Evolutionary conservation across 2,888 invertebrate genomes (phyloP).

Genomic region (Pyrochroa serraticornis): DNA sequence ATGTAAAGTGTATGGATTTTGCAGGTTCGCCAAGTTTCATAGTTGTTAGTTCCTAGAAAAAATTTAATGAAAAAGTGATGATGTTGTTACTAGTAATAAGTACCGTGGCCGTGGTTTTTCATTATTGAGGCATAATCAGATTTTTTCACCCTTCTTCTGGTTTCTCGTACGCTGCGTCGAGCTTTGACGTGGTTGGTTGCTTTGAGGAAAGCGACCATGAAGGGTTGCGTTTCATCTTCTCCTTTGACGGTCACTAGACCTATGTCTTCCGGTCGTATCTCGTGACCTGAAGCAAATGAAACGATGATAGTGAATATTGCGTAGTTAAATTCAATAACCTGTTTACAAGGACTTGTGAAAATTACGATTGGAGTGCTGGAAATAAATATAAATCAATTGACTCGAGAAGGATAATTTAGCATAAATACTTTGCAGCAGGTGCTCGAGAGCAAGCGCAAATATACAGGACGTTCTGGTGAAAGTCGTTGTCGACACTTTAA

Average conservation of each 20-base stretch:
- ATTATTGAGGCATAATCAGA: constrained; percentile 57
- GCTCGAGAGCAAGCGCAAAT: no score
- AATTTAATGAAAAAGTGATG: background rate
- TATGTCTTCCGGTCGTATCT: constrained; percentile 83
- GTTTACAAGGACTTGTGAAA: background rate
- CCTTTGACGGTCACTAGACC: constrained; percentile 80
- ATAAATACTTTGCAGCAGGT: no score
- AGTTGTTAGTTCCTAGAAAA: background rate
- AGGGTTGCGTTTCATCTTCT: constrained; percentile 85
- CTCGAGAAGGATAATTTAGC: no score
- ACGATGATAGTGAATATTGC: background rate
- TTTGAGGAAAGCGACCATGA: constrained; percentile 89
- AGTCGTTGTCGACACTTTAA: no score
- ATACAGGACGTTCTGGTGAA: no score
- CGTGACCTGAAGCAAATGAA: constrained; percentile 66
- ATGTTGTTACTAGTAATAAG: background rate
- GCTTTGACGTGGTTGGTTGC: constrained; percentile 63
- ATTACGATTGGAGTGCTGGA: no score
- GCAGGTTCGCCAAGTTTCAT: constrained; percentile 68
- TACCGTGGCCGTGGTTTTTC: constrained; percentile 50
- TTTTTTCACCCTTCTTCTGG: constrained; percentile 62
- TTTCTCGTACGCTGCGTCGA: constrained; percentile 65
- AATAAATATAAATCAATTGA: no score
- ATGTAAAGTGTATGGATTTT: constrained; percentile 91
- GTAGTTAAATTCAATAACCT: background rate